Evolutionary conservation across 2,888 invertebrate genomes (phyloP), one percentile per base, ranked within the genome.

Genomic region (Limnephilus rhombicus): DNA sequence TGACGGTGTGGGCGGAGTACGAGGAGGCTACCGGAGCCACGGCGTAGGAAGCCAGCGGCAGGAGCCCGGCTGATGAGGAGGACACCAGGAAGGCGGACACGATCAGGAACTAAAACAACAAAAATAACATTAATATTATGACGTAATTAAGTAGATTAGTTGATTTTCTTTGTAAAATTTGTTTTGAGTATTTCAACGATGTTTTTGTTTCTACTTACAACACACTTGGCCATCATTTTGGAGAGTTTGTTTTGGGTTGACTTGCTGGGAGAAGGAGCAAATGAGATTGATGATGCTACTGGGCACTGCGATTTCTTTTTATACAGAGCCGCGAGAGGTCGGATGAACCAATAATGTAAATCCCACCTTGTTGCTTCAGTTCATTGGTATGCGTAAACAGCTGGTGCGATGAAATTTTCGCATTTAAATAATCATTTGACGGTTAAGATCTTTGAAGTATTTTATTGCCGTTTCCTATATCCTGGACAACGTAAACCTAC

Each of bases 1-100:
- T 98, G 91, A 98, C 96, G 34, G 97, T 96, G 94, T 98, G 98
- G 0, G 98, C 97, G 92, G 97, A 98, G 95, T 97, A 98, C n/a
- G 97, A 97, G 94, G 97, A 97, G 90, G 98, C 98, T 94, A 98
- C 98, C 5, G 98, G 98, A 0, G 98, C 97, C 15, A 93, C 90
- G 9, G 92, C 92, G 89, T 92, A 92, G 18, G 93, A 88, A 80
- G 92, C 92, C 34, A 91, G 91, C 15, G 80, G 45, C 9, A 87
- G 83, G n/a, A 86, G n/a, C 0, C 91, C 89, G 15, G 87, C 90
- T 34, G 92, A 92, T 34, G 92, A 94, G 81, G 94, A 93, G 85
- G 94, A 94, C 80, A 94, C 94, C 83, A 94, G 94, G 93, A 95
- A 94, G 93, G 95, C 95, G 49, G 96, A 94, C 94, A 96, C 95